Evolutionary conservation across 2,113 vertebrate genomes (phyloP).

Genomic region (Oncorhynchus mykiss): DNA sequence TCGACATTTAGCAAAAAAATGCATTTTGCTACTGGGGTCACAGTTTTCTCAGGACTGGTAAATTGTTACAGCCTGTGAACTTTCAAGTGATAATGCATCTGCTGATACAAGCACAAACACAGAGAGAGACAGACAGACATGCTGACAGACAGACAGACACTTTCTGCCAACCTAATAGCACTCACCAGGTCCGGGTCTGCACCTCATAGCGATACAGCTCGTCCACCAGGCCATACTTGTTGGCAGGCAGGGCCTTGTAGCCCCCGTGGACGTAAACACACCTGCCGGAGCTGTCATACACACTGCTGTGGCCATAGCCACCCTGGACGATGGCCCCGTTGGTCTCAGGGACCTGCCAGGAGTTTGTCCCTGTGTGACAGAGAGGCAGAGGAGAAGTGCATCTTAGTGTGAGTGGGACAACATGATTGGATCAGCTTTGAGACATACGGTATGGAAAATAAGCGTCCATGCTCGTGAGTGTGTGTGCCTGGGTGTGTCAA

Average conservation of each 20-base stretch:
- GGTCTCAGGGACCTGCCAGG: constrained; percentile 78
- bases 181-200: constrained; percentile 82
- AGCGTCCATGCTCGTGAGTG: not conserved
- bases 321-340: constrained; percentile 85
- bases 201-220: constrained; percentile 86
- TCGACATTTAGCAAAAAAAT: no score
- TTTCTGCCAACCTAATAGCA: not conserved
- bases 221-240: constrained; percentile 88
- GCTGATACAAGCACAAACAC: not conserved
- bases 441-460: no score
- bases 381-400: not conserved
- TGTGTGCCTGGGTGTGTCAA: not conserved
- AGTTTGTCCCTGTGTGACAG: constrained; percentile 72
- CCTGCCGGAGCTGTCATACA: constrained; percentile 76
- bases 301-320: constrained; percentile 89
- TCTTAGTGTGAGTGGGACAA: not conserved
- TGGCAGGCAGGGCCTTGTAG: constrained; percentile 87
- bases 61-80: no score
- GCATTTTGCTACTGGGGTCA: no score
- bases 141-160: not conserved
- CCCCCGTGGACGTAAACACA: constrained; percentile 86
- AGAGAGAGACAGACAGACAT: not conserved
- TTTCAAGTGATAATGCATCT: no score
- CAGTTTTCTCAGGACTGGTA: no score
- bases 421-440: no score